Base-by-base conservation (phyloP, 2,888 invertebrate species). In the Coleophora deauratella region DNA sequence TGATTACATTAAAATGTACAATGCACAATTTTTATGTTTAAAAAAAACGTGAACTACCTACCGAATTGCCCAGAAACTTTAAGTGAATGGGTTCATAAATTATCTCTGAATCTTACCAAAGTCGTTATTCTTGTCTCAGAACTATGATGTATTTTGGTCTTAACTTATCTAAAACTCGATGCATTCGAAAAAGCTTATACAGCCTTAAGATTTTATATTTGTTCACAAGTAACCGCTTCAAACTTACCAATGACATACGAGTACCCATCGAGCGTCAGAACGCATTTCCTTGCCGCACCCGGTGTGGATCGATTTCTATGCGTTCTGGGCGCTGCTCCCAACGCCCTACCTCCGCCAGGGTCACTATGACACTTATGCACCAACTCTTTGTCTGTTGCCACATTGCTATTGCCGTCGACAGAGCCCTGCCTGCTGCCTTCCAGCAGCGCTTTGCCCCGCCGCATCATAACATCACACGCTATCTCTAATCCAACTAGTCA, bases 231-330 rank as follows among this genome's bases (percentile, higher is more conserved):
- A 21, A 21, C 6, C 21, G 21, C 21, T n/a, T n/a, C n/a, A 31
- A 21, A 85, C 91, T 90, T 79, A 94, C 95, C 94, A 86, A 95
- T 95, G 59, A 94, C 93, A 79, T 95, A 95, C 50, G 92, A 93
- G 84, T 94, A 94, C 60, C 94, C 94, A 72, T 94, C 94, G 54
- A 95, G 87, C 36, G 93, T 93, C 52, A 94, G 90, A 49, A 94
- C 91, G 84, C 94, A 95, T 80, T 92, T 92, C 65, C 92, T 88
- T 15, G 92, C 88, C 46, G 89, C 89, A 58, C 88, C 80, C 49
- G 88, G 88, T 42, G 86, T 72, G 27, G 82, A 79, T 50, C 79
- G 72, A 61, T 81, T 81, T 40, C 86, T 72, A 35, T 70, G 64
- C 37, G 72, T 62, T 50, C 82, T 70, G 2, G 80, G 77, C 37